A percentile compares a stretch with the other conserved stretches of the same genome.
These are phyloP conservation scores for Endomychus coccineus DNA, from an alignment of 2,888 invertebrate genomes.

Conservation along the genomic window DNA sequence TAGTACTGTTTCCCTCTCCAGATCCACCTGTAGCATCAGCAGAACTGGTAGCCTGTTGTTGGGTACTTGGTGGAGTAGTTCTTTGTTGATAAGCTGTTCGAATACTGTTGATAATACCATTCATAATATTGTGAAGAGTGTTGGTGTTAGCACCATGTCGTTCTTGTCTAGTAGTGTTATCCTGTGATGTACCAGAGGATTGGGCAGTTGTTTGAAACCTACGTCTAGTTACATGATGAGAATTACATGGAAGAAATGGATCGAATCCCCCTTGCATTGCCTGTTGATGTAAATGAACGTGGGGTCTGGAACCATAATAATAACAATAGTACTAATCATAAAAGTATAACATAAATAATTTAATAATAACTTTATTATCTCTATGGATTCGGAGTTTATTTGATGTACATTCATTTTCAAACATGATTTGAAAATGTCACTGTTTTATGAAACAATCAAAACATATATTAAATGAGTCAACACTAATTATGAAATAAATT, in stretches of 20 bases:
- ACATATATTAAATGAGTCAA: too few species aligned
- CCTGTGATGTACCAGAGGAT: too few species aligned
- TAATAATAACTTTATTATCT: too few species aligned
- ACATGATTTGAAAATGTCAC: too few species aligned
- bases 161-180: too few species aligned
- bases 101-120: constrained; percentile 28
- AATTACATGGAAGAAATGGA: constrained; percentile 64
- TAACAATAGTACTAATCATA: too few species aligned
- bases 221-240: constrained; percentile 53
- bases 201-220: constrained; percentile 1
- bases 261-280: constrained; percentile 52
- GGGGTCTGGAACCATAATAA: constrained; percentile 58
- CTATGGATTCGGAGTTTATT: too few species aligned
- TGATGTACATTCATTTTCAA: too few species aligned
- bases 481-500: too few species aligned
- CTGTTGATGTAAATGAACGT: constrained; percentile 56
- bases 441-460: too few species aligned
- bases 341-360: too few species aligned
- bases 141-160: constrained; percentile 3
- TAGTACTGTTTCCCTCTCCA: not conserved
- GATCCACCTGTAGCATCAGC: constrained; percentile 1
- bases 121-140: constrained; percentile 22
- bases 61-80: not conserved
- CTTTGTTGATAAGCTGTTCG: constrained; percentile 23
- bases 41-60: constrained; percentile 1